Evolutionary conservation across 1,140 invertebrate species (phyloP), one percentile per base, ranked within the genome.

Genomic region (Nautilus pompilius): DNA sequence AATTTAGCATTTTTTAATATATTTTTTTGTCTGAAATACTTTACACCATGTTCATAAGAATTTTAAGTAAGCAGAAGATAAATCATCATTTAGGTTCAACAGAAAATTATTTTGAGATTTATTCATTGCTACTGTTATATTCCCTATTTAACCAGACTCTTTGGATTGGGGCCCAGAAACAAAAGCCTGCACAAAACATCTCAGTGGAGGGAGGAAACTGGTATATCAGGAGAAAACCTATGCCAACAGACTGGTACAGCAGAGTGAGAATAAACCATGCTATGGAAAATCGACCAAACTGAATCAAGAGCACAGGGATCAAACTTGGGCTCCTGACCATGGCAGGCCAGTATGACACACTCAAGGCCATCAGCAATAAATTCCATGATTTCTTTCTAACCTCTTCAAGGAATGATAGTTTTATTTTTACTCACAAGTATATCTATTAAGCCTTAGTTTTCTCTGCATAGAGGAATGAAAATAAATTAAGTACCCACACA

Each of bases 401-500:
- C 8, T 41, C 36, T 10, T 41, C 8, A 8, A 41, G 8, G n/a
- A 41, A n/a, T 41, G n/a, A 8, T 8, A 10, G 8, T 41, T n/a
- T 15, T 17, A 41, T 13, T 53, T n/a, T 53, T 41, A 24, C 51
- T 22, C 6, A 36, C 26, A 45, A 63, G 26, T 24, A 36, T 54
- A 54, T 32, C 17, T n/a, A 13, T 36, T 26, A 41, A 58, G 17
- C 13, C 22, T 3, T 41, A 58, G 28, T 6, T 58, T 58, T 33
- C 20, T n/a, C 28, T 17, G 36, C 22, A 17, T 24, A 24, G 32
- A 58, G 17, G 15, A 6, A 29, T 53, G 17, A 53, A 34, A 13
- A 33, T 13, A 33, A 29, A 15, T 28, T 36, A 29, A 32, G 6
- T 6, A 63, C 77, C 71, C 75, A 83, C 82, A 79, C 71, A 75